Evolutionary conservation across 64 coral and sea anemone species (phyloP).

Genomic region (Anthopleura sola): DNA sequence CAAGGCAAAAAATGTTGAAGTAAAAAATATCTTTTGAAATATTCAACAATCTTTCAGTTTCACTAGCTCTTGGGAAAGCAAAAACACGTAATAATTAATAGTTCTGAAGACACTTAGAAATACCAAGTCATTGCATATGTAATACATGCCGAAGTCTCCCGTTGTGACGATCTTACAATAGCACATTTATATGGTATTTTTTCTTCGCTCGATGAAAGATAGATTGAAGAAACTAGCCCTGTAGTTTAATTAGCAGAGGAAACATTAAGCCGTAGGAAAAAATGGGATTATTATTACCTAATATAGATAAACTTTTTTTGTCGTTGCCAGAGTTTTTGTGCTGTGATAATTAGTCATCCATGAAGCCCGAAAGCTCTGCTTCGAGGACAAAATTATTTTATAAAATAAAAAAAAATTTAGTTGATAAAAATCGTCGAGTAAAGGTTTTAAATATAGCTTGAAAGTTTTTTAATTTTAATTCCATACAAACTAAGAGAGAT

Average conservation of each 20-base stretch:
- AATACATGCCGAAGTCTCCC: not conserved
- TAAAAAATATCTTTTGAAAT: slow-evolving; percentile 19
- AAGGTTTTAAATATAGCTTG: not conserved
- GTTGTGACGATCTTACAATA: not conserved
- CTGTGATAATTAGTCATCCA: not conserved
- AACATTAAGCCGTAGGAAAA: not conserved
- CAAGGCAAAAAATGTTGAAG: not conserved
- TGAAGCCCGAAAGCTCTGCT: not conserved
- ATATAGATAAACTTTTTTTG: not conserved
- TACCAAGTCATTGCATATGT: not conserved
- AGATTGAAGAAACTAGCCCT: not conserved
- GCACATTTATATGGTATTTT: not conserved
- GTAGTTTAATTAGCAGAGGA: not conserved
- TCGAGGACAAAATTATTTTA: not conserved
- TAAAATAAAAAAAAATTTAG: not conserved
- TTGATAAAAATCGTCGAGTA: not conserved
- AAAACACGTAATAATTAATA: slow-evolving; percentile 6
- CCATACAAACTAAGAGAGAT: not conserved
- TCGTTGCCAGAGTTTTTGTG: not conserved
- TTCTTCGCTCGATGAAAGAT: not conserved
- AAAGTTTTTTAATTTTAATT: not conserved
- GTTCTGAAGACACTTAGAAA: not conserved
- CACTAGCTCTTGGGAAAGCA: not conserved
- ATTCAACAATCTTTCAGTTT: slow-evolving; percentile 12
- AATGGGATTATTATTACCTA: not conserved